These are phyloP conservation scores for Apamea monoglypha DNA, from an alignment of 2,888 invertebrate genomes.

Conservation along the genomic window DNA sequence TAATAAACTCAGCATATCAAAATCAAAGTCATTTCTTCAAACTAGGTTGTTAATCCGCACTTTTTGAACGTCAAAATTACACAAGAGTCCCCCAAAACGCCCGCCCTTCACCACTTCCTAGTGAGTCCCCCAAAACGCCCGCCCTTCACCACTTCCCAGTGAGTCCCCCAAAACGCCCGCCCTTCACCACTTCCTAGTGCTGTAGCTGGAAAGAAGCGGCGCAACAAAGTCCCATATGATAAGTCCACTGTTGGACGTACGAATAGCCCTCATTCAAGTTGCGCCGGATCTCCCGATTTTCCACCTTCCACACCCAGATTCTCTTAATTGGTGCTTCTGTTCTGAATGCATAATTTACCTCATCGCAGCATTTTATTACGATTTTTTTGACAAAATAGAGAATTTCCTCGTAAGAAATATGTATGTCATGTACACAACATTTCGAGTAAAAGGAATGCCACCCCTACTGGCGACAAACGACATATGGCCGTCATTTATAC, in stretches of 20 bases:
- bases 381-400: not conserved
- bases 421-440: not conserved
- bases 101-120: not conserved
- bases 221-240: not conserved
- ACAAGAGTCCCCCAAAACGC: not conserved
- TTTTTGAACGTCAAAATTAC: not conserved
- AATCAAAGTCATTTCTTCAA: no score
- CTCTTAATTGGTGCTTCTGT: not conserved
- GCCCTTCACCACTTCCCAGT: not conserved
- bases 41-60: no score
- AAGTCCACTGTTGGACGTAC: not conserved
- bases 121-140: not conserved
- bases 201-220: not conserved
- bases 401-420: not conserved
- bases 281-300: not conserved
- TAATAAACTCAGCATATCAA: no score
- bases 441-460: conserved; percentile 17
- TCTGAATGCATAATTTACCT: not conserved
- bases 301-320: no score
- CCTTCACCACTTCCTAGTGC: not conserved
- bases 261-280: not conserved
- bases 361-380: not conserved
- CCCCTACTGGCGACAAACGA: conserved; percentile 67
- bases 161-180: not conserved
- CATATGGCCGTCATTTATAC: conserved; percentile 75